Evolutionary conservation across 2,888 invertebrate species (phyloP).

Genomic region (Plebejus melissa): DNA sequence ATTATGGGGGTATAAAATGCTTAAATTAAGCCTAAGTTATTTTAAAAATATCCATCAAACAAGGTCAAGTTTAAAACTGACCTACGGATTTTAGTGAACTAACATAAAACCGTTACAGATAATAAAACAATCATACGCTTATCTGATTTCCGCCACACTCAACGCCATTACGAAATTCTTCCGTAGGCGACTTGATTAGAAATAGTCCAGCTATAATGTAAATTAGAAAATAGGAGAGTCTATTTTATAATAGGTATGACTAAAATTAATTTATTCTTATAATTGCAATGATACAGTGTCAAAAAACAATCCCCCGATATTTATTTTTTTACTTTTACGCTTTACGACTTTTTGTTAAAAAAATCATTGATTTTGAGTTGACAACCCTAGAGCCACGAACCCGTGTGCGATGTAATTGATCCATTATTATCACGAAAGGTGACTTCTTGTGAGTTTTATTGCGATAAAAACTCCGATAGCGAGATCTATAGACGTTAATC

Average conservation of each 20-base stretch:
- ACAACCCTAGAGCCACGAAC: neutral
- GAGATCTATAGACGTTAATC: neutral
- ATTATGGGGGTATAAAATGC: no score
- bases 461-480: neutral
- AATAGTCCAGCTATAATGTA: neutral
- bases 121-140: neutral
- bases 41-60: neutral
- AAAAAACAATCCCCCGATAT: no score
- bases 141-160: neutral
- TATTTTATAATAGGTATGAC: neutral
- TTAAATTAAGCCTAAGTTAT: no score
- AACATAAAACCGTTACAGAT: neutral
- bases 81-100: constrained; percentile 1
- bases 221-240: neutral
- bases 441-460: constrained; percentile 10
- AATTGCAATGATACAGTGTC: no score
- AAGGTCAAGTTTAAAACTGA: constrained; percentile 1
- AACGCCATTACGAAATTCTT: constrained; percentile 10
- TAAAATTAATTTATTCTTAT: neutral
- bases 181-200: constrained; percentile 6
- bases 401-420: constrained; percentile 14
- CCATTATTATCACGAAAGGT: constrained; percentile 17
- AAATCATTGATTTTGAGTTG: neutral
- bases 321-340: no score
- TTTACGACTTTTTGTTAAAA: neutral